Evolutionary conservation across 1,140 invertebrate species (phyloP), one percentile per base, ranked within the genome.

Genomic region (Vollenhovia emeryi): DNA sequence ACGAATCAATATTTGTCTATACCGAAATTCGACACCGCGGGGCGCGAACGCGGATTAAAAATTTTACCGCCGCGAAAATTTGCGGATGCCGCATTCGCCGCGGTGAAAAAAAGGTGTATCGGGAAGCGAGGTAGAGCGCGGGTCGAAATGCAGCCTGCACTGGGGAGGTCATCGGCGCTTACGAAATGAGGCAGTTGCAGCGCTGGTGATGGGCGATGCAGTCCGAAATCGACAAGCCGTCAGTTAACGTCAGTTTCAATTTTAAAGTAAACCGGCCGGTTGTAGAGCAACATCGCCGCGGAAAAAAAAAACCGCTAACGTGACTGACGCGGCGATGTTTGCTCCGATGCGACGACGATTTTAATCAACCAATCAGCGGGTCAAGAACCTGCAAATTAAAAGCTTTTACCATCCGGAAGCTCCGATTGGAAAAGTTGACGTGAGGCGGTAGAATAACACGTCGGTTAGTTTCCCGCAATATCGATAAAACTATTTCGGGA

Each of bases 191-290:
- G 36, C 78, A 57, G 66, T 57, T 71, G 50, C 64, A 43, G 36
- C 66, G 36, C 30, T 8, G 21, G 21, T 33, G 24, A 43, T 43
- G 36, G 36, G 4, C 21, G 64, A 43, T 62, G 66, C 86, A 68
- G 82, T 64, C 43, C 73, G 69, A 82, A 66, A 88, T 88, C 87
- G 87, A 88, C 87, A 88, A 60, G 75, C 87, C 87, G 86, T 89
- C 87, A 69, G 86, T 89, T 88, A 89, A 85, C 74, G 83, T 89
- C 87, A 36, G 75, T 89, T 88, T 89, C 75, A 89, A 89, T 88
- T 88, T 89, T 82, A 79, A 78, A 89, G 84, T 88, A 88, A 89
- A 89, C 80, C 36, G 24, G 55, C 43, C 45, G 57, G 74, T 82
- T 88, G 87, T 79, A 87, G 48, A 64, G 50, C 80, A 43, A 45